phyloP scores from a whole-genome alignment of 1,140 invertebrate genomes.

The Macrotrachela quadricornifera region DNA sequence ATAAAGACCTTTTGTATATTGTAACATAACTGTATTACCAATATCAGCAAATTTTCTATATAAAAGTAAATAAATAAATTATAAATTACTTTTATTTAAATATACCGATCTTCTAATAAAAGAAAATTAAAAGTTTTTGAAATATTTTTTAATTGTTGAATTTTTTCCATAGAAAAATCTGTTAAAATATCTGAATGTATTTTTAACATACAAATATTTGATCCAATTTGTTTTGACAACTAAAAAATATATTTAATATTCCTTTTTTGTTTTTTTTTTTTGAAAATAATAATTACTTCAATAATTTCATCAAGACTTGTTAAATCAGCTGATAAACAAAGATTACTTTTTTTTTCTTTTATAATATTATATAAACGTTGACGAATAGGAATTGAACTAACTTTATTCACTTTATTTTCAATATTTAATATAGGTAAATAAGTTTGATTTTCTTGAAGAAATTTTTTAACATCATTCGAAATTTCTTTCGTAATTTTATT shows the following conservation, averaged over 20 bases:
- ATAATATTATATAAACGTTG: too few species aligned
- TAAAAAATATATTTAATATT: slow-evolving; percentile 11
- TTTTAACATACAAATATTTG: slow-evolving; percentile 66
- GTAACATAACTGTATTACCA: slow-evolving; percentile 63
- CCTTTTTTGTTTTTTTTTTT: not conserved
- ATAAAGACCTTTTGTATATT: slow-evolving; percentile 53
- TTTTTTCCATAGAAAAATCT: slow-evolving; percentile 48
- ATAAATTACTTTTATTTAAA: too few species aligned
- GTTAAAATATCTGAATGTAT: slow-evolving; percentile 68
- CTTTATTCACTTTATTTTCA: too few species aligned
- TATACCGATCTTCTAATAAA: slow-evolving; percentile 62
- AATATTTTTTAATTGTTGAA: slow-evolving; percentile 41
- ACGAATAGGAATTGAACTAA: too few species aligned
- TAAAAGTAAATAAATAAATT: too few species aligned
- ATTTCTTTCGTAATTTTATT: too few species aligned
- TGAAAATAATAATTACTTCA: slow-evolving; percentile 22
- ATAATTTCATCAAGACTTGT: slow-evolving; percentile 40
- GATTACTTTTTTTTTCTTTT: slow-evolving; percentile 50
- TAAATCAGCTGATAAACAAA: slow-evolving; percentile 67
- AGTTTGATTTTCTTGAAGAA: too few species aligned
- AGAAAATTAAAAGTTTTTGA: slow-evolving; percentile 59
- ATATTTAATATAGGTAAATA: too few species aligned
- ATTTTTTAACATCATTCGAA: too few species aligned
- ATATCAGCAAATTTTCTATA: slow-evolving; percentile 78
- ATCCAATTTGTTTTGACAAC: slow-evolving; percentile 44